Base-by-base conservation (phyloP, 2,113 vertebrate genomes). In the Sinocyclocheilus maitianheensis region DNA sequence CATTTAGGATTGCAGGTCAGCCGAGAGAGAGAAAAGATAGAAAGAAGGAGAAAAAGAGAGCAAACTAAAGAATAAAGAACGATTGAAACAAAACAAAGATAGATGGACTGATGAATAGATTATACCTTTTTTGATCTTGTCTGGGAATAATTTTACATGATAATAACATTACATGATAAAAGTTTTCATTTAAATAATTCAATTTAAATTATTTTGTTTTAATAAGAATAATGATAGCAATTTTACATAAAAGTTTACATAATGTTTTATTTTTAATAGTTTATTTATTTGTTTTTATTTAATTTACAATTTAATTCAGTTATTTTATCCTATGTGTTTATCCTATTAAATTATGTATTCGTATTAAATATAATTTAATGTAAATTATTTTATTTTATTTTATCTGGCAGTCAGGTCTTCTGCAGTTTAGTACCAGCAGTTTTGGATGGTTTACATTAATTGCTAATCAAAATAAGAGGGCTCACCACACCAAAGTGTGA, bases 1-100 rank as follows among this genome's bases (percentile, higher is more conserved):
- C 90, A 95, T 95, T 95, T 94, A 85, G 90, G 86, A 85, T 90
- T 90, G 75, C 88, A 89, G 89, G 88, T 89, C 84, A 55, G 87
- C 86, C 13, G 48, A 60, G 37, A 77, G 58, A n/a, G 22, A 60
- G 37, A 62, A 14, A 58, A 69, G 8, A 71, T 53, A 30, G 63
- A 69, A 26, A 37, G 60, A 77, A 18, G 60, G 26, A 77, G 34
- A 40, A 22, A 65, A 26, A 51, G 71, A 18, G 5, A n/a, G 77
- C 14, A 24, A 67, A 30, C 37, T 24, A 26, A 22, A n/a, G 43
- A 84, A 53, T 24, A 40, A 22, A n/a, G 65, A 84, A 40, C 63
- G 46, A 37, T 9, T 51, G 13, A 58, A 20, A 55, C 53, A 55
- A 55, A 55, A 14, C 48, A 53, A 53, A 53, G 5, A 55, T 18